phyloP scores from a whole-genome alignment of 2,113 vertebrate species.

The Apodemus speciosus region DNA sequence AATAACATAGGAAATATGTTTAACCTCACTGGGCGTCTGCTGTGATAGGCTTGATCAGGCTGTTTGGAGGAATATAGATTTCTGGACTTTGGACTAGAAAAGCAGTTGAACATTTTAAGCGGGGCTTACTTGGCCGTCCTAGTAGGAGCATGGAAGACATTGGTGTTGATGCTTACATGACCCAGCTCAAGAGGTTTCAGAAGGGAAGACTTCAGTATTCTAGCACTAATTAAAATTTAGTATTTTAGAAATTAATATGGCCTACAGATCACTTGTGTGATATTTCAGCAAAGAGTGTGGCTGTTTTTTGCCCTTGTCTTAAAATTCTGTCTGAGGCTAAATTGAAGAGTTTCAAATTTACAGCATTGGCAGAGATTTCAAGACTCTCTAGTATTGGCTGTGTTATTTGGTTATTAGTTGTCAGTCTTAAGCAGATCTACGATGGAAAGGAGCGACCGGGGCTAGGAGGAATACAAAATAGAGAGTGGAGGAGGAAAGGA shows the following conservation, averaged over 20 bases:
- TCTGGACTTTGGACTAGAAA: background rate
- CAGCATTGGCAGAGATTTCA: background rate
- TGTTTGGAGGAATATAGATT: background rate
- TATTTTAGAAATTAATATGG: background rate
- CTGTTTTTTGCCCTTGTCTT: background rate
- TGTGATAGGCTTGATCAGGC: background rate
- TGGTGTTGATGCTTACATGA: background rate
- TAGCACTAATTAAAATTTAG: no score
- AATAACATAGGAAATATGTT: background rate
- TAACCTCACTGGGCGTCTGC: background rate
- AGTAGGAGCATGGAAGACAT: background rate
- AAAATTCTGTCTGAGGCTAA: background rate
- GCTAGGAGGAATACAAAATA: background rate
- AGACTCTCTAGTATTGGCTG: background rate
- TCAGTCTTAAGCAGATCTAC: background rate
- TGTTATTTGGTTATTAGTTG: background rate
- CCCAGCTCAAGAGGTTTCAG: background rate
- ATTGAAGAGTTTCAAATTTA: background rate
- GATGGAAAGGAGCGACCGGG: background rate
- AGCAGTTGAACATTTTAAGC: background rate
- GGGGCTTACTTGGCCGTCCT: background rate
- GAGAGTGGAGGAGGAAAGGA: no score
- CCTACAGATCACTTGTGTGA: background rate
- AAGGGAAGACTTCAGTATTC: background rate
- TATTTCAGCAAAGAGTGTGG: background rate